Evolutionary conservation across 2,888 invertebrate species (phyloP).

Genomic region (Didymodactylos carnosus): DNA sequence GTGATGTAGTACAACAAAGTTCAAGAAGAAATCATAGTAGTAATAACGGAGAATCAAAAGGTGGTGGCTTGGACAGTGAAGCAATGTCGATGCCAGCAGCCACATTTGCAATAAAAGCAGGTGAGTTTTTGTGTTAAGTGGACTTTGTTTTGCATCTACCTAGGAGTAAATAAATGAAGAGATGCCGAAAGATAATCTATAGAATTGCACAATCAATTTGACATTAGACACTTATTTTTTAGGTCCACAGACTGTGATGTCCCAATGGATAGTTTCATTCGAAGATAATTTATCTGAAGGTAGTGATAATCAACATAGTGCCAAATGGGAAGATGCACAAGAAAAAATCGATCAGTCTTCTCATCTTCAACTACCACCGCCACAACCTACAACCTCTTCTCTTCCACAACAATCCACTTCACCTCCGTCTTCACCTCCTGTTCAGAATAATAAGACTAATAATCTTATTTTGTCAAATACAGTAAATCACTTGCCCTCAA

Average conservation of each 20-base stretch:
- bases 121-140: too few species aligned
- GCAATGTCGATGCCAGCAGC: conserved; percentile 7
- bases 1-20: background rate
- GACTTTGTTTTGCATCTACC: too few species aligned
- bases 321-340: background rate
- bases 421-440: background rate
- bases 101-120: conserved; percentile 12
- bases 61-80: conserved; percentile 8
- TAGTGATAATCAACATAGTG: background rate
- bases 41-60: too few species aligned
- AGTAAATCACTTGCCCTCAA: too few species aligned
- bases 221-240: too few species aligned
- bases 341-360: background rate
- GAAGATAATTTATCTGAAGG: background rate
- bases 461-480: background rate
- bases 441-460: too few species aligned
- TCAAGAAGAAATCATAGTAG: too few species aligned
- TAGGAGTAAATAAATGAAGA: too few species aligned
- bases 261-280: conserved; percentile 12
- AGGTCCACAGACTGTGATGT: conserved; percentile 10
- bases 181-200: too few species aligned
- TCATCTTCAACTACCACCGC: too few species aligned
- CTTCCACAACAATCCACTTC: background rate
- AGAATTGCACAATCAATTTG: too few species aligned
- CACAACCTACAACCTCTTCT: background rate